phyloP scores from a whole-genome alignment of 2,797 vertebrate genomes.

The Linurgus olivaceus region DNA sequence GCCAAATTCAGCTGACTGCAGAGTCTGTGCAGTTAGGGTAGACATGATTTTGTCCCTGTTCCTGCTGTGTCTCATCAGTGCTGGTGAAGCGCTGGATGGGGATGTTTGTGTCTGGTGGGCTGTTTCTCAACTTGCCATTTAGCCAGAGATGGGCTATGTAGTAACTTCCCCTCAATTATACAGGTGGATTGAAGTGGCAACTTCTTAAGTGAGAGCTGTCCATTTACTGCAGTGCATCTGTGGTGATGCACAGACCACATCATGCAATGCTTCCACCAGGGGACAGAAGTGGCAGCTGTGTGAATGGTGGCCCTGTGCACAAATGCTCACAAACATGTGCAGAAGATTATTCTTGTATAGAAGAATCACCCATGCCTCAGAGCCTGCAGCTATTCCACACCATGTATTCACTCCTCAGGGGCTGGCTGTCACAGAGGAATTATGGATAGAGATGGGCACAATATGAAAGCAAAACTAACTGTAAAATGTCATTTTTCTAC shows the following conservation, averaged over 20 bases:
- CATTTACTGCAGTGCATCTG: background rate
- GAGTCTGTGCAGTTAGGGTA: background rate
- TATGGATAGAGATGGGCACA: background rate
- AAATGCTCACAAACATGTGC: background rate
- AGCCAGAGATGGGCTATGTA: background rate
- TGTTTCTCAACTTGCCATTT: background rate
- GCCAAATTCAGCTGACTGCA: background rate
- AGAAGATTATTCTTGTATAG: background rate
- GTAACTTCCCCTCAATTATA: background rate
- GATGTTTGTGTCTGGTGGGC: background rate
- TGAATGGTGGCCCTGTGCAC: background rate
- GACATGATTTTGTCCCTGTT: background rate
- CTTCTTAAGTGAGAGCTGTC: background rate
- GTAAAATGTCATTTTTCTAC: background rate
- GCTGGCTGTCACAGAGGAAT: background rate
- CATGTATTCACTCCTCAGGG: background rate
- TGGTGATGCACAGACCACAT: fast-evolving
- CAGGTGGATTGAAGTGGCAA: background rate
- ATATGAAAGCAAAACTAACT: background rate
- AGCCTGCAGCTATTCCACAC: background rate
- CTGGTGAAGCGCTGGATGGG: background rate
- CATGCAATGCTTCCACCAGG: background rate
- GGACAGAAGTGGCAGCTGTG: background rate
- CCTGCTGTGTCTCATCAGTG: background rate
- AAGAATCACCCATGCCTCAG: background rate